Base-by-base conservation (phyloP, 1,140 invertebrate genomes). In the Spodoptera frugiperda region DNA sequence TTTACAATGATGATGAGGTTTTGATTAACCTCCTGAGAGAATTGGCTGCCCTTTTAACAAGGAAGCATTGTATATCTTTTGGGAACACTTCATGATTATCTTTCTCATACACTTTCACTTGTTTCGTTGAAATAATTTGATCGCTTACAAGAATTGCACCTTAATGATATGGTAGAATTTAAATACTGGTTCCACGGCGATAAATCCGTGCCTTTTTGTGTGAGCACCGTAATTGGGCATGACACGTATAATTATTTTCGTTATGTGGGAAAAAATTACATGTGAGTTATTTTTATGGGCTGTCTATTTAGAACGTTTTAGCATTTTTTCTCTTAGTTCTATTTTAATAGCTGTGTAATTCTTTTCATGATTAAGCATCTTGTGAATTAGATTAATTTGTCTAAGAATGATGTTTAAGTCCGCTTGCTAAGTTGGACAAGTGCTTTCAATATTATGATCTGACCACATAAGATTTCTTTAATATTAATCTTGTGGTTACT, bases 31-130 rank as follows among this genome's bases (percentile, higher is more conserved):
- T 39, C 30, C 10, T 15, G n/a, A 53, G 48, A 63, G 14, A 75
- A 75, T 30, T 65, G 5, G 9, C 49, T 49, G 71, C 57, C 59
- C 30, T 74, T 63, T 53, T 61, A 74, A 74, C 72, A 74, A 63
- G 72, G 44, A 51, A 39, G 11, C 25, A 53, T 63, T 74, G 57
- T 75, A 21, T 3, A 44, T 63, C 15, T 73, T 67, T 77, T 80
- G 74, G 25, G 68, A 65, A 72, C 44, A 25, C 30, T 65, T 8
- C n/a, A 15, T 75, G 25, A 76, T 79, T 75, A 53, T 61, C 12
- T 48, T 73, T 59, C 44, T 73, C 72, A 53, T 65, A 48, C 30
- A 76, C 78, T 79, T 79, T 79, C 78, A 79, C 78, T 80, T 68
- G 54, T 78, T 55, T 73, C 65, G 30, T 76, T 74, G 61, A 55